Evolutionary conservation across 2,888 invertebrate genomes (phyloP), one percentile per base, ranked within the genome.

Genomic region (Hydraecia micacea): DNA sequence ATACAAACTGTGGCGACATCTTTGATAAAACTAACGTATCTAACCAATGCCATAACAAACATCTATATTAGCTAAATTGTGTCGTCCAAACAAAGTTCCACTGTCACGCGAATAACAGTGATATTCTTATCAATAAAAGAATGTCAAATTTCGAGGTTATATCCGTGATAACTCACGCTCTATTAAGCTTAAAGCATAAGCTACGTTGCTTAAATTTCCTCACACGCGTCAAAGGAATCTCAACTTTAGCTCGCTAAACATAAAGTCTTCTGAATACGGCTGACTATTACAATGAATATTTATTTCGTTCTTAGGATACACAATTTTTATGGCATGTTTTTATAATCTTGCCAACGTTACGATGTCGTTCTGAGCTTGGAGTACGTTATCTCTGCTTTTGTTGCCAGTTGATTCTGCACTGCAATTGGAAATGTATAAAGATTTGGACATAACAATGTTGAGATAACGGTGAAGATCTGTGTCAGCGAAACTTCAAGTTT

Each of bases 241-340:
- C 32, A 60, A 77, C 83, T 85, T 88, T 91, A 85, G 71, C 0
- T 0, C 0, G 0, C 21, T 0, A 7, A 3, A 1, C 0, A 80
- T 84, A 87, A 75, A 80, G 77, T 73, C 52, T 25, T 39, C 36
- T 18, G 28, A 49, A 39, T 28, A 60, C 13, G 67, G 28, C 39
- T 68, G 36, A 58, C 32, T 69, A 46, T 32, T 71, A 78, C 73
- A 74, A 88, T 90, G 89, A 91, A 91, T 92, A 91, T 92, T 92
- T 92, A 91, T 90, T 90, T 88, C 87, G 87, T 91, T 93, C 90
- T 89, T 80, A 82, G 84, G 87, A 87, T 89, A 87, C 90, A 89
- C 78, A 80, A 82, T 91, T 93, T 93, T 94, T 93, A 93, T 87
- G 90, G 84, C 89, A 91, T 93, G 93, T 93, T 94, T 94, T 94